Percentiles rank a stretch among this genome's conserved stretches.
Conservation (phyloP, 1,140 invertebrate genomes). For the Aphelinus certus region DNA sequence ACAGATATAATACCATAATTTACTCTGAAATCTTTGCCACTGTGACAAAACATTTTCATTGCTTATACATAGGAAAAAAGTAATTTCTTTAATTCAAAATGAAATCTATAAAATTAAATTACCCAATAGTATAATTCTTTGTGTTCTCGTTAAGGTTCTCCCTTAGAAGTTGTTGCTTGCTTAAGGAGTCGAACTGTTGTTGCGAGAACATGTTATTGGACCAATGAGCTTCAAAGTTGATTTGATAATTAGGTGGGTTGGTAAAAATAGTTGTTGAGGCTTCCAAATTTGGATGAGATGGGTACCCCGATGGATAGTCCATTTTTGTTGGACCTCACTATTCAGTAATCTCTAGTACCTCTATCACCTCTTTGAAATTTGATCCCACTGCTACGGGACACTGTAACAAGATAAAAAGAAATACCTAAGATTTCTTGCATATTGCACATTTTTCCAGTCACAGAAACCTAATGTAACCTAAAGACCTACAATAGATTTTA, state of each 20-base stretch:
- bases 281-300: slow-evolving; percentile 12
- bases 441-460: too few relatives aligned
- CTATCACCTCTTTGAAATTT: slow-evolving; percentile 32
- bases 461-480: too few relatives aligned
- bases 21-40: background rate
- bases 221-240: slow-evolving; percentile 22
- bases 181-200: slow-evolving; percentile 13
- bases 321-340: slow-evolving; percentile 22
- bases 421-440: too few relatives aligned
- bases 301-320: slow-evolving; percentile 22
- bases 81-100: background rate
- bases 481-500: too few relatives aligned
- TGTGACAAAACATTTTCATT: too few relatives aligned
- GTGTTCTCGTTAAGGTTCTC: slow-evolving; percentile 5
- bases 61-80: background rate
- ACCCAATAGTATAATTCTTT: slow-evolving; percentile 28
- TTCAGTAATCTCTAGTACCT: slow-evolving; percentile 35
- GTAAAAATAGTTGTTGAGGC: slow-evolving; percentile 5
- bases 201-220: slow-evolving; percentile 38
- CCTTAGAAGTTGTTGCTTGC: slow-evolving; percentile 21
- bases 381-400: slow-evolving; percentile 36
- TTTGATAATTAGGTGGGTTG: slow-evolving; percentile 12
- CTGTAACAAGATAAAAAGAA: slow-evolving; percentile 37
- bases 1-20: too few relatives aligned
- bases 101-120: background rate